Evolutionary conservation across 2,888 invertebrate genomes (phyloP).

Genomic region (Psylliodes chrysocephalus): DNA sequence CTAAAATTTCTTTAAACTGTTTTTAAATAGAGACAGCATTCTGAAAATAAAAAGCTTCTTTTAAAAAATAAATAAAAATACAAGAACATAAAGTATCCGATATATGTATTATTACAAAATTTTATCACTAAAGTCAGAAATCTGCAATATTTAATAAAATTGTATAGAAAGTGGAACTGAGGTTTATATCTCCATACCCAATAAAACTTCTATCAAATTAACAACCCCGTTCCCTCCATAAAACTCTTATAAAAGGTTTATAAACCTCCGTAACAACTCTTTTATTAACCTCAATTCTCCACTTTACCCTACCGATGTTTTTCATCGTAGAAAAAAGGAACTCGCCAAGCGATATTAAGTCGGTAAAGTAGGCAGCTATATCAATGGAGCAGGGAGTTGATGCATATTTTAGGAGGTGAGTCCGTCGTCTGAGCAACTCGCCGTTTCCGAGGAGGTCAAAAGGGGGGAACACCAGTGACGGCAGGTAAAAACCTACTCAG

Average conservation of each 20-base stretch:
- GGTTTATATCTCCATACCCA: neutral
- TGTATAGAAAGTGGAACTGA: too few relatives aligned
- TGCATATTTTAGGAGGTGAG: conserved; percentile 42
- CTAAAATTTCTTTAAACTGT: too few relatives aligned
- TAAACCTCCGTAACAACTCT: conserved; percentile 19
- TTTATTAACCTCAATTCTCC: conserved; percentile 31
- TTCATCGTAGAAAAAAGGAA: conserved; percentile 19
- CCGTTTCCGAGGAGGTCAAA: neutral
- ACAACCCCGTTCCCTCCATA: neutral
- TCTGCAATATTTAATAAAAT: too few relatives aligned
- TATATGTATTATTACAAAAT: too few relatives aligned
- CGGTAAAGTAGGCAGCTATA: conserved; percentile 18
- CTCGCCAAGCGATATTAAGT: conserved; percentile 27
- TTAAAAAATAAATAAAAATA: too few relatives aligned
- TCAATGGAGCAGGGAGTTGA: conserved; percentile 32
- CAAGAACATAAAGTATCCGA: too few relatives aligned
- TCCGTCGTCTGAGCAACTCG: conserved; percentile 42
- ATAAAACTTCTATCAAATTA: neutral
- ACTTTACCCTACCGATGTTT: conserved; percentile 9
- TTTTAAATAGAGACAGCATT: too few relatives aligned
- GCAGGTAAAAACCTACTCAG: neutral
- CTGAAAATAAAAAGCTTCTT: too few relatives aligned
- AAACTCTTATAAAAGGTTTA: neutral
- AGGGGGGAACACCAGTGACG: neutral
- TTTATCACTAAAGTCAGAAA: too few relatives aligned